Conservation (phyloP, 2,888 invertebrate species). For the Brachyopa scutellaris region DNA sequence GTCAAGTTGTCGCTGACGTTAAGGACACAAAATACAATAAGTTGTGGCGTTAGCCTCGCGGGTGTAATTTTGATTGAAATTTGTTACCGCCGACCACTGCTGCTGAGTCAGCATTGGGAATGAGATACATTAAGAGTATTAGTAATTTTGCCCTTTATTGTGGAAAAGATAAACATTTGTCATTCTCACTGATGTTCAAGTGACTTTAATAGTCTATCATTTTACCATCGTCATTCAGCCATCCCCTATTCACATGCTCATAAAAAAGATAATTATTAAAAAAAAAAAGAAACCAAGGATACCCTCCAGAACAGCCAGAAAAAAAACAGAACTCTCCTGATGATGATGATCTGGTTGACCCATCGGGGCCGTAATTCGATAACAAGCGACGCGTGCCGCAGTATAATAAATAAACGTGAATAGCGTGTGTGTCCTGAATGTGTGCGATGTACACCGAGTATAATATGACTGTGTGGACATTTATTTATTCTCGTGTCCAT, state of each 20-base stretch:
- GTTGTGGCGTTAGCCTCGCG: conserved; percentile 26
- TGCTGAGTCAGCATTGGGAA: neutral
- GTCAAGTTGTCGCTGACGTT: conserved; percentile 48
- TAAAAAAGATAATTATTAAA: conserved; percentile 33
- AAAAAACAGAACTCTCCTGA: neutral
- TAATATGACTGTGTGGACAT: conserved; percentile 59
- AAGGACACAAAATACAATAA: conserved; percentile 22
- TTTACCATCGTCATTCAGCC: neutral
- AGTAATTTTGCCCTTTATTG: neutral
- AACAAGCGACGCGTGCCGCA: conserved; percentile 66
- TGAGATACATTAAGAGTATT: neutral
- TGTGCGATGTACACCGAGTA: no score
- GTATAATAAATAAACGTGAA: conserved; percentile 61
- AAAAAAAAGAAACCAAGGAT: neutral
- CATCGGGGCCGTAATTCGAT: conserved; percentile 69
- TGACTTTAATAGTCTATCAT: conserved; percentile 18
- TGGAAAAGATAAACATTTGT: conserved; percentile 59
- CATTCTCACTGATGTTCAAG: conserved; percentile 54
- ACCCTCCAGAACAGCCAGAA: no score
- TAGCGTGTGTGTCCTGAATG: conserved; percentile 65
- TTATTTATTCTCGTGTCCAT: conserved; percentile 53
- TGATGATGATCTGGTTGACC: conserved; percentile 64
- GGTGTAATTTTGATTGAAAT: conserved; percentile 38
- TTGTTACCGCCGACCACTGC: conserved; percentile 38
- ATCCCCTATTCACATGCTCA: neutral